Percentiles rank a stretch among this genome's conserved stretches.
These are phyloP conservation scores for Panthera uncia DNA, from an alignment of 2,113 vertebrate genomes.

Conservation along the genomic window DNA sequence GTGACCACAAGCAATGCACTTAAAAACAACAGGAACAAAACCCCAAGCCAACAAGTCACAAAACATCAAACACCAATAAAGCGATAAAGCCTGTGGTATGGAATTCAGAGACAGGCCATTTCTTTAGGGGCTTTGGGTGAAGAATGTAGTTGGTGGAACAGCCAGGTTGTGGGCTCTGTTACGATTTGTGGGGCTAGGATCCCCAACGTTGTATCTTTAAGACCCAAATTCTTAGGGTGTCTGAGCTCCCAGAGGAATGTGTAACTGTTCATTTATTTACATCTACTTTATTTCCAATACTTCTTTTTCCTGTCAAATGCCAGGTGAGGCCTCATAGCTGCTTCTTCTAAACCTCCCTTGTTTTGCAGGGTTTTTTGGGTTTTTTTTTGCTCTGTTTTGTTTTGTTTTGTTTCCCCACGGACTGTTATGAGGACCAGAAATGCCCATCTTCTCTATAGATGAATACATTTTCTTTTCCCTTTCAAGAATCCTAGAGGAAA, in stretches of 20 bases:
- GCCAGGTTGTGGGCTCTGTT: not conserved
- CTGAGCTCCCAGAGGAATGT: not conserved
- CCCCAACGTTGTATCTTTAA: not conserved
- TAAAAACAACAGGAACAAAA: not conserved
- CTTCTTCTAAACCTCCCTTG: not conserved
- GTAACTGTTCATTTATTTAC: not conserved
- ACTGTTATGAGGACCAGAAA: not conserved
- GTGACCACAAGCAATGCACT: not conserved
- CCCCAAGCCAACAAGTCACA: not conserved
- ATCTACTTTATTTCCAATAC: not conserved
- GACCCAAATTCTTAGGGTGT: not conserved
- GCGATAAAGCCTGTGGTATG: not conserved
- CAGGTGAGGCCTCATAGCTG: not conserved
- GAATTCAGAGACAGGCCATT: not conserved
- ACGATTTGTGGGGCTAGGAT: not conserved
- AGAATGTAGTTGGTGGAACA: not conserved
- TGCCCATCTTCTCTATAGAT: slow-evolving; percentile 31
- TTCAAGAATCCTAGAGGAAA: slow-evolving; percentile 10
- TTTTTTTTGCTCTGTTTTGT: not conserved
- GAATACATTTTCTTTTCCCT: not conserved
- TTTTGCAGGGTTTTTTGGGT: not conserved
- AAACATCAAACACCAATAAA: not conserved
- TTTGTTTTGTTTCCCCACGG: not conserved
- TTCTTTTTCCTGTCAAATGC: not conserved
- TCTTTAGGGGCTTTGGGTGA: not conserved